Evolutionary conservation across 2,888 invertebrate genomes (phyloP).

Genomic region (Acleris emargana): DNA sequence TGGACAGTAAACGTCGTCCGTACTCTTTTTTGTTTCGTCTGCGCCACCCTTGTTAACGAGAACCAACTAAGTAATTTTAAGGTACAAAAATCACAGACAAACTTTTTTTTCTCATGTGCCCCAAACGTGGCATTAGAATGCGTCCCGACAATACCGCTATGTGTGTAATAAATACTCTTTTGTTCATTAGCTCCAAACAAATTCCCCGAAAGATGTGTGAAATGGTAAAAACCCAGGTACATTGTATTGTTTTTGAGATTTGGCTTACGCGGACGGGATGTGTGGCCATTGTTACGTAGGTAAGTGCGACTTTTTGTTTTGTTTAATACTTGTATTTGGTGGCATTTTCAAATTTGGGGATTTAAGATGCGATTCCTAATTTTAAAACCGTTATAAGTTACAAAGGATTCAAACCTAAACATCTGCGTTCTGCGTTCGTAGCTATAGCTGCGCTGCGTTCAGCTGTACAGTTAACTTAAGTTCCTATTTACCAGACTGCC

Average conservation of each 20-base stretch:
- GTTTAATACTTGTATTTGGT: slow-evolving; percentile 3
- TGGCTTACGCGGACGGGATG: slow-evolving; percentile 22
- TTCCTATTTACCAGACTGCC: no score
- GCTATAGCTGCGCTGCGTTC: no score
- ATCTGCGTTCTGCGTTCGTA: no score
- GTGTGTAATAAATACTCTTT: slow-evolving; percentile 33
- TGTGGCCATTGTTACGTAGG: slow-evolving; percentile 24
- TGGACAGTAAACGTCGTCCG: background rate
- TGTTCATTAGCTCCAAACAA: slow-evolving; percentile 32
- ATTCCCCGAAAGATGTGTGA: slow-evolving; percentile 42
- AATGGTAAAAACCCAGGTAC: slow-evolving; percentile 51
- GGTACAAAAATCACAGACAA: slow-evolving; percentile 21
- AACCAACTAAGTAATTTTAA: background rate
- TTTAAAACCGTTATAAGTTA: no score
- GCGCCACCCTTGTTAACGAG: background rate
- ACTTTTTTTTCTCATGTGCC: slow-evolving; percentile 18
- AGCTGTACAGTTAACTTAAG: no score
- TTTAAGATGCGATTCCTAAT: no score
- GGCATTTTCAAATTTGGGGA: background rate
- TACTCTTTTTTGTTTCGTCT: background rate
- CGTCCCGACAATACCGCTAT: slow-evolving; percentile 30
- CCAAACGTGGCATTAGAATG: slow-evolving; percentile 25
- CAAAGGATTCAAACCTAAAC: no score
- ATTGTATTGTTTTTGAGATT: slow-evolving; percentile 44
- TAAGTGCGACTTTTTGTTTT: slow-evolving; percentile 12